Conservation (phyloP, 1,140 invertebrate genomes). For the honey bee (Apis mellifera) region DNA sequence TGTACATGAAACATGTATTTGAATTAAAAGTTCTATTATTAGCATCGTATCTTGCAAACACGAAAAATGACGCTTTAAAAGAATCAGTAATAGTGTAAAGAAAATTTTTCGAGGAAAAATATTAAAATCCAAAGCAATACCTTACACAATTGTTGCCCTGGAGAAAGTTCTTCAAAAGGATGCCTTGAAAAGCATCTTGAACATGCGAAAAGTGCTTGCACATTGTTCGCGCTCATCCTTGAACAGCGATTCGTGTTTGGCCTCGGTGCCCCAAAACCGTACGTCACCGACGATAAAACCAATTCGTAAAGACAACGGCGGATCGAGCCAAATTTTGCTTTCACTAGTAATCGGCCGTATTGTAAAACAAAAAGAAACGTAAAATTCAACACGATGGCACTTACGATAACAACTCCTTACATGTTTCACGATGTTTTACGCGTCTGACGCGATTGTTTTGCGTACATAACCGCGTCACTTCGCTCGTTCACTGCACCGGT, state of each 20-base stretch:
- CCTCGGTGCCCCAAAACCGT: slow-evolving; percentile 40
- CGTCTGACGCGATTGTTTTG: slow-evolving; percentile 49
- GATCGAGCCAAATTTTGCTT: slow-evolving; percentile 1
- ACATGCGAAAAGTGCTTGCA: slow-evolving; percentile 91
- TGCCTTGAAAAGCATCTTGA: slow-evolving; percentile 96
- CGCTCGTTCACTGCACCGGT: slow-evolving; percentile 35
- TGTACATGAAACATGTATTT: not conserved
- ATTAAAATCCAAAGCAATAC: slow-evolving; percentile 81
- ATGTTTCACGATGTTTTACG: slow-evolving; percentile 50
- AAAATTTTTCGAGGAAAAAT: slow-evolving; percentile 5
- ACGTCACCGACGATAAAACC: slow-evolving; percentile 46
- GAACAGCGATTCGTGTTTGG: slow-evolving; percentile 39
- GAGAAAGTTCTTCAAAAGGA: slow-evolving; percentile 97
- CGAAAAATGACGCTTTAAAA: slow-evolving; percentile 34
- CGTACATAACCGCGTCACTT: slow-evolving; percentile 55
- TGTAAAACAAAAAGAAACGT: slow-evolving; percentile 42
- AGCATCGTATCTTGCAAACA: slow-evolving; percentile 31
- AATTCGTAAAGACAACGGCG: slow-evolving; percentile 16
- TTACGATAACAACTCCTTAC: slow-evolving; percentile 23
- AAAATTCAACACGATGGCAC: slow-evolving; percentile 40
- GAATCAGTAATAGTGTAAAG: not conserved
- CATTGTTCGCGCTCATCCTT: slow-evolving; percentile 80
- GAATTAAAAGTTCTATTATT: slow-evolving; percentile 62
- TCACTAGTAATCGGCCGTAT: not conserved
- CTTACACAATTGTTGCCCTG: slow-evolving; percentile 97